Evolutionary conservation across 2,113 vertebrate genomes (phyloP).

Genomic region (Patagioenas fasciata): DNA sequence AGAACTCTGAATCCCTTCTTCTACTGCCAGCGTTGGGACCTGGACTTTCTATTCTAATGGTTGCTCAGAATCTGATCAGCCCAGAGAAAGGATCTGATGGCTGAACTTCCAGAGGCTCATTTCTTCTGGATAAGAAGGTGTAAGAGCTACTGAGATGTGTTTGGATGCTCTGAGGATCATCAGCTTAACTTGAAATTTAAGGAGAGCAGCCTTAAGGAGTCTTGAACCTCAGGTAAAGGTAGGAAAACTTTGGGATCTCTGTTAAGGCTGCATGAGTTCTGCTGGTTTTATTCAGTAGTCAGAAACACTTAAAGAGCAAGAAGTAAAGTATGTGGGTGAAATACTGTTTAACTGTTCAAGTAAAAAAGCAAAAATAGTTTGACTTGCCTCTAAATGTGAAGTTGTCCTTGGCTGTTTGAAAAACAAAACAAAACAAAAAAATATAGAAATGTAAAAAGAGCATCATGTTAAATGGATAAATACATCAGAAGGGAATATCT

Average conservation of each 20-base stretch:
- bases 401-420: neutral
- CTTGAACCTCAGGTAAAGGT: neutral
- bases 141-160: rapidly evolving
- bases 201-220: neutral
- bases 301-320: neutral
- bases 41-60: rapidly evolving
- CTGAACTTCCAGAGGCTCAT: rapidly evolving
- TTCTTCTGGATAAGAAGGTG: neutral
- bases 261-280: rapidly evolving
- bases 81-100: rapidly evolving
- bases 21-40: rapidly evolving
- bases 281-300: rapidly evolving
- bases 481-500: neutral
- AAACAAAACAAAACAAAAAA: neutral
- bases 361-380: neutral
- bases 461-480: rapidly evolving
- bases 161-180: rapidly evolving
- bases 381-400: neutral
- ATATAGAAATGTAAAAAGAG: neutral
- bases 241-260: neutral
- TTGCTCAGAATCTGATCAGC: rapidly evolving
- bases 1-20: neutral
- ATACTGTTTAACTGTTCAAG: neutral
- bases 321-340: neutral
- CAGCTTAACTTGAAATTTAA: neutral